Evolutionary conservation across 2,888 invertebrate species (phyloP).

Genomic region (Molorchus minor): DNA sequence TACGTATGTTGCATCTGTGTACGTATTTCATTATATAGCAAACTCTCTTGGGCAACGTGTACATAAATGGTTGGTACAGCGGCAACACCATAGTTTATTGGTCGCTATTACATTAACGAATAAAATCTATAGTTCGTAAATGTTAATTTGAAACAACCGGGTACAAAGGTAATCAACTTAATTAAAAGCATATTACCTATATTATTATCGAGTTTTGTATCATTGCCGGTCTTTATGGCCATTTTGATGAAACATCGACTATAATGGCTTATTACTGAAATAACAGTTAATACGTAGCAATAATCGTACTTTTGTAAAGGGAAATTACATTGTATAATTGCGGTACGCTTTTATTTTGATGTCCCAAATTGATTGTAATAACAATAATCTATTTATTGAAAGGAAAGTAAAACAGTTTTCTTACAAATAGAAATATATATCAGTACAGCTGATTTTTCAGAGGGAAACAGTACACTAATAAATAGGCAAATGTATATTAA

Average conservation of each 20-base stretch:
- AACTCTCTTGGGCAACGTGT: neutral
- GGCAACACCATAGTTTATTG: conserved; percentile 6
- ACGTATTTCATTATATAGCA: conserved; percentile 5
- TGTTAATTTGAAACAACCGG: conserved; percentile 9
- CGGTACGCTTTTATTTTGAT: too few relatives aligned
- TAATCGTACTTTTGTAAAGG: too few relatives aligned
- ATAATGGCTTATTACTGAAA: conserved; percentile 5
- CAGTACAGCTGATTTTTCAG: too few relatives aligned
- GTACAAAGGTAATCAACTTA: conserved; percentile 10
- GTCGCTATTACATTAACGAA: conserved; percentile 3
- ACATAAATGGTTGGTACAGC: neutral
- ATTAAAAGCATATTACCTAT: conserved; percentile 18
- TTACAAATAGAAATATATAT: too few relatives aligned
- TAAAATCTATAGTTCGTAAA: neutral
- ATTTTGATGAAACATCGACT: neutral
- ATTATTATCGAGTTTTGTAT: conserved; percentile 11
- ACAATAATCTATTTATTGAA: too few relatives aligned
- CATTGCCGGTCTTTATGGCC: conserved; percentile 7
- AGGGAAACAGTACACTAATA: too few relatives aligned
- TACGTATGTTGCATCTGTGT: neutral
- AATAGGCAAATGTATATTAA: too few relatives aligned
- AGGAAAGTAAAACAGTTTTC: too few relatives aligned
- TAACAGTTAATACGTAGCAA: neutral
- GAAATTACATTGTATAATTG: too few relatives aligned
- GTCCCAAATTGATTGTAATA: too few relatives aligned